Conservation (phyloP, 2,797 vertebrate species). For the Odontamblyopus rebecca region DNA sequence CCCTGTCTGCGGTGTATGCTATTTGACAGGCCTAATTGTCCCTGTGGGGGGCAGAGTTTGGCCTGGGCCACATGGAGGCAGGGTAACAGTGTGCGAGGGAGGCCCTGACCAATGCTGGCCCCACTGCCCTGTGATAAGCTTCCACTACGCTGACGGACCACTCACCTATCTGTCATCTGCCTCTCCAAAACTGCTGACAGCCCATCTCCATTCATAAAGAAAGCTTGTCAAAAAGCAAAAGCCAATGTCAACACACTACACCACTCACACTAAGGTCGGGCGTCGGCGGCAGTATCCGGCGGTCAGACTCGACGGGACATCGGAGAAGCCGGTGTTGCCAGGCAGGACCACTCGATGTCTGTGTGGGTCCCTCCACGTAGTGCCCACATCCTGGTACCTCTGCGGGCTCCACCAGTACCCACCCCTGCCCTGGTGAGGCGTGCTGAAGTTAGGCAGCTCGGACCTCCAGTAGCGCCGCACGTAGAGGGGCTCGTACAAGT, state of each 20-base stretch:
- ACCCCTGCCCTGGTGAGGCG: conserved; percentile 56
- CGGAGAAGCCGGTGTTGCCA: conserved; percentile 59
- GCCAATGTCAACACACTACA: conserved; percentile 16
- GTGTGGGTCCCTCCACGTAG: conserved; percentile 44
- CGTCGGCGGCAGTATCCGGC: conserved; percentile 52
- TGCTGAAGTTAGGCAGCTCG: conserved; percentile 44
- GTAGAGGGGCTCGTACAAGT: conserved; percentile 50
- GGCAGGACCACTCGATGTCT: conserved; percentile 47
- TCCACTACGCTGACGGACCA: conserved; percentile 43
- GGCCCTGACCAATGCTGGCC: conserved; percentile 35
- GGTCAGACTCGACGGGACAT: conserved; percentile 47
- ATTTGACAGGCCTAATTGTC: conserved; percentile 38
- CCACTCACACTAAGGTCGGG: conserved; percentile 58
- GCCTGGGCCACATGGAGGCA: conserved; percentile 35
- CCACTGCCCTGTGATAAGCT: conserved; percentile 51
- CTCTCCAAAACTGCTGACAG: conserved; percentile 46
- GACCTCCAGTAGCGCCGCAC: conserved; percentile 35
- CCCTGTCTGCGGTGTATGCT: conserved; percentile 8
- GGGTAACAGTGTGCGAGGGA: conserved; percentile 39
- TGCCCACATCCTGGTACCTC: conserved; percentile 50
- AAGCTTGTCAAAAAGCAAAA: conserved; percentile 30
- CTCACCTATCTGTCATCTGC: conserved; percentile 41
- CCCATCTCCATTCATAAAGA: conserved; percentile 31
- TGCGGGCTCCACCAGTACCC: conserved; percentile 62
- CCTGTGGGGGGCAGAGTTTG: conserved; percentile 35